Evolutionary conservation across 2,888 invertebrate species (phyloP), one percentile per base, ranked within the genome.

Genomic region (Amblyjoppa fuscipennis): DNA sequence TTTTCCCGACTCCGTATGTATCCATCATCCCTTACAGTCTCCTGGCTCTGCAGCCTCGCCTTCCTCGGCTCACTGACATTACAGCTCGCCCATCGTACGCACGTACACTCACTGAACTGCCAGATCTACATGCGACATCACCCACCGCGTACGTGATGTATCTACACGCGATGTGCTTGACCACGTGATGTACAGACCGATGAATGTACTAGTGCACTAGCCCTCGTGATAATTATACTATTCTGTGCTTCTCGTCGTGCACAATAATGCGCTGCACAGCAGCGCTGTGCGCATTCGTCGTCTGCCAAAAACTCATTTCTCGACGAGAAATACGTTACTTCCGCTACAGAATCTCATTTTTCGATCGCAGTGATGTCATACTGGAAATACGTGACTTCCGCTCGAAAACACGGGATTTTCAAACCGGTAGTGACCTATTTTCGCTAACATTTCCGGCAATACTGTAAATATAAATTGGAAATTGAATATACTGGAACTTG

Each of bases 11-110:
- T 81, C 53, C 69, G n/a, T 25, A 71, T 82, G 73, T 81, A 84
- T 76, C 53, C 81, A 84, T 82, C 81, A 75, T 75, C 76, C 31
- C 59, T 79, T 51, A 76, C 81, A 78, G 70, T 73, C 66, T 41
- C 64, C 13, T 11, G 59, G 45, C 74, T 61, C 59, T 20, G 16
- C 56, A 71, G 45, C 66, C 31, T 41, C 64, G 25, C 31, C 66
- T 68, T 68, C 53, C 34, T 51, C 20, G 69, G 75, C 20, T 68
- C 51, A 13, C 31, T 56, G 56, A 66, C 69, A 49, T 73, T 49
- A 64, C 56, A n/a, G 64, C 68, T n/a, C 11, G 41, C 20, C 68
- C 38, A 25, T 25, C 28, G 16, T 51, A 73, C 73, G 31, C 51
- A 56, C 51, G 73, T 31, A 59, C 28, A 31, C 49, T 34, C 16